Evolutionary conservation across 2,888 invertebrate genomes (phyloP), one percentile per base, ranked within the genome.

Genomic region (Microctonus hyperodae): DNA sequence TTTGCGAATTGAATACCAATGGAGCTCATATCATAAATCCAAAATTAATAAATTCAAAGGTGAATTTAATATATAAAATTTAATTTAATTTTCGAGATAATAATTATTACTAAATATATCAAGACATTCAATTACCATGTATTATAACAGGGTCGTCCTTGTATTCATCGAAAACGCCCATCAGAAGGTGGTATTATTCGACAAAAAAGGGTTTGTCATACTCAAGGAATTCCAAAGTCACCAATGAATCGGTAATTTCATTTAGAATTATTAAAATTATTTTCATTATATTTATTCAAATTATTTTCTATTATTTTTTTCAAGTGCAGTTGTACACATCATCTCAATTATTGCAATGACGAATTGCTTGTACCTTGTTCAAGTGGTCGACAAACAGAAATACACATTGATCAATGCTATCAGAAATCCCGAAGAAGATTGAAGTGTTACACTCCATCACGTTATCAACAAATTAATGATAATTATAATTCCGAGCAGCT

Each of bases 31-130:
- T 81, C 31, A 74, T 85, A 6, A 86, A 85, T 78, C 85, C 85
- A 13, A 86, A 85, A 78, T 74, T 80, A 1, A 79, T 85, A 48
- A 76, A 79, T 60, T 85, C 85, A 2, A 80, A 83, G 78, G 83
- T 82, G 75, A 48, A n/a, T 44, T 50, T 20, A n/a, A n/a, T n/a
- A n/a, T n/a, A n/a, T n/a, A n/a, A n/a, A n/a, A n/a, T n/a, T n/a
- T n/a, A n/a, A n/a, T n/a, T n/a, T 16, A 20, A 60, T 28, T 59
- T 44, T 60, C 59, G 51, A 57, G 33, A 13, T 53, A 9, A 11
- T 25, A 35, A 64, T 40, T 20, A 50, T 9, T 4, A 20, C 5
- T 4, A 25, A 13, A 35, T 33, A 44, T n/a, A 37, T 37, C 2
- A 1, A 13, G 48, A 51, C 28, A 7, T 28, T n/a, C 28, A 28